Base-by-base conservation (phyloP, 1,140 invertebrate genomes). In the Drosophila parabipectinata region DNA sequence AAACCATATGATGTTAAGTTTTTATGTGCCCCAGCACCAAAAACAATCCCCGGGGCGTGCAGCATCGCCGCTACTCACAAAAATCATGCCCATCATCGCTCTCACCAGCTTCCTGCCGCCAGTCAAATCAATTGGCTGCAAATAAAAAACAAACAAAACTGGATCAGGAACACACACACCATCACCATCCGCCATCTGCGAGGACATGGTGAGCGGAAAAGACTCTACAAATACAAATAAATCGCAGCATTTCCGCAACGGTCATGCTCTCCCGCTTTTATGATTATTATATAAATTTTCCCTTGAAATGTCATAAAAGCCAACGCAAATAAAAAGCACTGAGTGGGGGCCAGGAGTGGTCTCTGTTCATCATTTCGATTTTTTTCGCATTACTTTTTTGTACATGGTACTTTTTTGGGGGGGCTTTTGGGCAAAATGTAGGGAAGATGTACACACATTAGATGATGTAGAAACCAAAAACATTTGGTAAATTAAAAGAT, bases 251-350 rank as follows among this genome's bases (percentile, higher is more conserved):
- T 85, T 85, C 82, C 81, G 78, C 82, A 78, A 72, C 66, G 83
- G 78, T 82, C 82, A 82, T 82, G 83, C 76, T 85, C 74, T 58
- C 54, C 60, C 50, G 82, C 83, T 85, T 85, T 85, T 85, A 85
- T 85, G 82, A 88, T 85, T 85, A 85, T 85, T 85, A 85, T 85
- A 85, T 78, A 88, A 85, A 78, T 87, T 87, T 81, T 57, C 45
- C 68, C 77, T 72, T 67, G 77, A 71, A 59, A 55, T 78, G 78
- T 78, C 82, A 57, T 87, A 87, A 87, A 79, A 78, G 66, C 69
- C 58, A 74, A 61, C 54, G 56, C 81, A 87, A 87, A 84, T 77
- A 84, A 77, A 83, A 83, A 80, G 69, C 52, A 69, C 26, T 26
- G 24, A 39, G 18, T 24, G 59, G 15, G 26, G 9, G 9, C 56